A percentile compares a stretch with the other conserved stretches of the same genome.
phyloP scores from a whole-genome alignment of 1,140 invertebrate genomes.

The Cherax quadricarinatus region DNA sequence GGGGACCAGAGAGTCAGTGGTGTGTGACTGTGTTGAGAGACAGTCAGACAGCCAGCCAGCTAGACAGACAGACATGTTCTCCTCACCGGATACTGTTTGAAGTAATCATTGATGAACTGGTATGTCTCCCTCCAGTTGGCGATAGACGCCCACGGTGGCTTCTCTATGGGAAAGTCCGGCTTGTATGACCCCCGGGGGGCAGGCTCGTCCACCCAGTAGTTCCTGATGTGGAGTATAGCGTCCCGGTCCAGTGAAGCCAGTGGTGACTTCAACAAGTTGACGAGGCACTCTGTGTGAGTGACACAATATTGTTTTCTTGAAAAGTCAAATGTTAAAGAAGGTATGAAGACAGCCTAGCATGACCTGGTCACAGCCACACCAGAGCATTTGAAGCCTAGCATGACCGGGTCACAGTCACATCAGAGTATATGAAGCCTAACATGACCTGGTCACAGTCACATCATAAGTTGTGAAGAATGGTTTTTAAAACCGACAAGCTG shows the following conservation, averaged over 20 bases:
- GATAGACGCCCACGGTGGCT: constrained; percentile 51
- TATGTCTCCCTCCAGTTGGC: constrained; percentile 59
- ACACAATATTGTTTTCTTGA: too few species aligned
- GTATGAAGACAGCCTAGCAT: too few species aligned
- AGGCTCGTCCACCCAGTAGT: constrained; percentile 53
- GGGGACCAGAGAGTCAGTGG: background rate
- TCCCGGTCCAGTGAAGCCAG: constrained; percentile 31
- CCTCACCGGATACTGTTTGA: constrained; percentile 58
- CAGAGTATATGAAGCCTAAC: too few species aligned
- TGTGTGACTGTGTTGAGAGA: background rate
- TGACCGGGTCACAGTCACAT: too few species aligned
- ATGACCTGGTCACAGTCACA: too few species aligned
- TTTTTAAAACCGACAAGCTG: too few species aligned
- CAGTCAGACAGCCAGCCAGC: background rate
- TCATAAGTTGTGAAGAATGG: too few species aligned
- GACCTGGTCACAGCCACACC: too few species aligned
- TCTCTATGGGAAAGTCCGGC: constrained; percentile 27
- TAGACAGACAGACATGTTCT: background rate
- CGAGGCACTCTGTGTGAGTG: background rate
- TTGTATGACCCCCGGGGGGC: constrained; percentile 48
- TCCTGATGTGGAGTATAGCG: constrained; percentile 41
- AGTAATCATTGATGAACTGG: constrained; percentile 55
- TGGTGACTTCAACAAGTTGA: background rate
- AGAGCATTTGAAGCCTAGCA: too few species aligned
- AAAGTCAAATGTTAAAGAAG: too few species aligned